Base-by-base conservation (phyloP, 2,113 vertebrate genomes). In the Dryoscopus gambensis region DNA sequence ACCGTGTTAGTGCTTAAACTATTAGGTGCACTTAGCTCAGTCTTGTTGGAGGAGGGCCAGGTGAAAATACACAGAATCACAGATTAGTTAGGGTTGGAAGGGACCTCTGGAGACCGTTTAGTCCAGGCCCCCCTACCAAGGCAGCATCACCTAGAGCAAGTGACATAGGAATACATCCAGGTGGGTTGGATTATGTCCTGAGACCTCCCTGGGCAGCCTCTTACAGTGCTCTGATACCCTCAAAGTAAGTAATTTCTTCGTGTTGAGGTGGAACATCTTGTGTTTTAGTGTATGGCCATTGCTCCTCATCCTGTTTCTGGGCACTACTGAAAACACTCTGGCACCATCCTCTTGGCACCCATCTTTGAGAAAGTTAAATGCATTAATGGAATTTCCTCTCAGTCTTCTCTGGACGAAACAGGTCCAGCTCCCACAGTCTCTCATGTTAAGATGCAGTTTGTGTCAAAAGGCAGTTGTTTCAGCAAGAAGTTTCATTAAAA, bases 361-460 rank as follows among this genome's bases (percentile, higher is more conserved):
- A 21, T 21, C 24, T 69, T 20, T 37, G 40, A 23, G 40, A 31
- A 42, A 63, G 63, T 42, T 69, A 49, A 63, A 37, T 63, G 25
- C 18, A 3, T 16, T 49, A 6, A 7, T 62, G 35, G 31, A 46
- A 49, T 69, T 39, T 21, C 14, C 12, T 40, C 12, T 76, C 7
- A 3, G 17, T 35, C 7, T 62, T 55, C 17, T 42, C 35, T 10
- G 12, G 12, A 37, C 30, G 47, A 2, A 83, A 22, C 25, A 56
- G 40, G 47, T 18, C 35, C 12, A 49, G 47, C 31, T 76, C 40
- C 12, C 11, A 5, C 11, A 5, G 40, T 23, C 30, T 69, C 10
- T 35, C 2, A 7, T 24, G 2, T 0, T 28, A 31, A 49, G 35
- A 35, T 28, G 27, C 5, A 7, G 16, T 31, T 52, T 44, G 14